phyloP scores from a whole-genome alignment of 2,113 vertebrate genomes.

The Castor canadensis region DNA sequence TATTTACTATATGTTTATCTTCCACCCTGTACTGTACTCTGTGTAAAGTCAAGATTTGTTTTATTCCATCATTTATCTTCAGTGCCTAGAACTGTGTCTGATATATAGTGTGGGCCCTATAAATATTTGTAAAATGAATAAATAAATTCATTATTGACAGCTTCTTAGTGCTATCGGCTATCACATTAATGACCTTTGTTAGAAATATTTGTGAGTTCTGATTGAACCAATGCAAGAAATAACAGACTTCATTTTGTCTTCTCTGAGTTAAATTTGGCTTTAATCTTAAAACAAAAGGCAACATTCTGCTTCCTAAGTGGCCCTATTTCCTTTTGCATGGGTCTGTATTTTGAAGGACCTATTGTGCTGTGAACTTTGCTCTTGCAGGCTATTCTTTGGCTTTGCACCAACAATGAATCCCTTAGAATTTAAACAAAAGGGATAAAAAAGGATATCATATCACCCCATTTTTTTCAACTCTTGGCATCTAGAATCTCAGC shows the following conservation, averaged over 20 bases:
- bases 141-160: not conserved
- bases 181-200: not conserved
- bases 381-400: slow-evolving; percentile 56
- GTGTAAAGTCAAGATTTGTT: not conserved
- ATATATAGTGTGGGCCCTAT: not conserved
- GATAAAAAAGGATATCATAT: slow-evolving; percentile 21
- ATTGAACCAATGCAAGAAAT: not conserved
- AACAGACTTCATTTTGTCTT: not conserved
- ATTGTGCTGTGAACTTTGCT: slow-evolving; percentile 72
- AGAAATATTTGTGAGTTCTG: not conserved
- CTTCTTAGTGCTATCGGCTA: not conserved
- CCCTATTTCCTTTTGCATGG: slow-evolving; percentile 51
- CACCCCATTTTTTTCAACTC: not conserved
- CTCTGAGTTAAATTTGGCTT: slow-evolving; percentile 68
- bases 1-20: not conserved
- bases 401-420: slow-evolving; percentile 42
- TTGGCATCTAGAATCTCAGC: not conserved
- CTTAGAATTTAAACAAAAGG: slow-evolving; percentile 56
- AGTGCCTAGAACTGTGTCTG: not conserved
- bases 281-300: slow-evolving; percentile 62
- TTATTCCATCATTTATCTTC: not conserved
- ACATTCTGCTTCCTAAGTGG: slow-evolving; percentile 46
- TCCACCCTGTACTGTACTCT: not conserved
- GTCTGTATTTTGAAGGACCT: slow-evolving; percentile 45
- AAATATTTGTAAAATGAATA: not conserved